Evolutionary conservation across 1,140 invertebrate species (phyloP).

Genomic region (Amyelois transitella): DNA sequence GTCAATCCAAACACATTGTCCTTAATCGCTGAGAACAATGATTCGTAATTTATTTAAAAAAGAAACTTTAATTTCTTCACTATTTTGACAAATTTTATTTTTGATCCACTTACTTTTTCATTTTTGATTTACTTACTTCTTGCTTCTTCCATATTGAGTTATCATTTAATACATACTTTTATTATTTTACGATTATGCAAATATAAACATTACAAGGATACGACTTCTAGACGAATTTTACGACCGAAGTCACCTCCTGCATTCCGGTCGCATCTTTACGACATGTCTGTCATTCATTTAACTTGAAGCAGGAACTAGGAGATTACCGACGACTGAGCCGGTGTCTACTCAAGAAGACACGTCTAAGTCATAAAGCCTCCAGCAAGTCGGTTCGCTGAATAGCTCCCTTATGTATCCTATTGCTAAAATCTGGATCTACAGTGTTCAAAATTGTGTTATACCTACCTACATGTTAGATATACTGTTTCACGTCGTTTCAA

Average conservation of each 20-base stretch:
- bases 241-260: background rate
- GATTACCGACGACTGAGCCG: background rate
- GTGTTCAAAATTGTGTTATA: background rate
- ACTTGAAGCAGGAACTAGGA: background rate
- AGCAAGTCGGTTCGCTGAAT: slow-evolving; percentile 22
- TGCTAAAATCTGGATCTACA: background rate
- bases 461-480: no score
- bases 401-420: slow-evolving; percentile 25
- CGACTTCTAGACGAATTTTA: background rate
- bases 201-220: background rate
- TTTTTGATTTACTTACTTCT: no score
- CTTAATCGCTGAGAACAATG: no score
- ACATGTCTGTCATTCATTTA: background rate
- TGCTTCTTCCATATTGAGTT: background rate
- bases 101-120: no score
- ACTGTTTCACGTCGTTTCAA: no score
- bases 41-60: no score
- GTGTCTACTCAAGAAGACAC: background rate
- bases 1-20: no score
- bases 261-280: background rate
- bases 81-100: no score
- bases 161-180: background rate
- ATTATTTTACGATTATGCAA: background rate
- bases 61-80: no score
- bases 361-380: slow-evolving; percentile 21